Conservation (phyloP, 2,113 vertebrate species). For the Malurus alboscapulatus region DNA sequence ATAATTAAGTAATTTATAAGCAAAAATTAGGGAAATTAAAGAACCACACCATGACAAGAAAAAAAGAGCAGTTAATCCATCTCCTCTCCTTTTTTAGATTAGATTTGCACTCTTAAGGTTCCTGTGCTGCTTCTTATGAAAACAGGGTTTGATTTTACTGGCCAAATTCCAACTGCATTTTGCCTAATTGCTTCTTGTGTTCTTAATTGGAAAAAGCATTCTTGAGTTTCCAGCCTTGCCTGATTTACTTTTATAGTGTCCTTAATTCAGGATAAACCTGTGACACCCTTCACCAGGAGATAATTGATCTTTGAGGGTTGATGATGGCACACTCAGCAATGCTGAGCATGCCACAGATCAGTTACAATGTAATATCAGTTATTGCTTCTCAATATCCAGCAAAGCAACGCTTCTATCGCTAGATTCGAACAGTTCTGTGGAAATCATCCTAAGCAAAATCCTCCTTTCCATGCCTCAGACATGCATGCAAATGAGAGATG, state of each 20-base stretch:
- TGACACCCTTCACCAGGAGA: background rate
- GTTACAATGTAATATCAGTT: background rate
- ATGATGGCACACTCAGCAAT: rapidly evolving
- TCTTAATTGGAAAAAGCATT: constrained; percentile 30
- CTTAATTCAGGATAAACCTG: background rate
- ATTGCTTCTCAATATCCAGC: background rate
- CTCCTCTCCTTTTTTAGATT: background rate
- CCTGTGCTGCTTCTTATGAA: background rate
- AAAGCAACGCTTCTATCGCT: background rate
- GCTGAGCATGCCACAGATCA: background rate
- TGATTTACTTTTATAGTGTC: background rate
- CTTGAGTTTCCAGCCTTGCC: background rate
- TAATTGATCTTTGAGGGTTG: background rate
- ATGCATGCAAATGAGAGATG: background rate
- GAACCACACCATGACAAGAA: background rate
- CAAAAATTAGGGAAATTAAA: background rate
- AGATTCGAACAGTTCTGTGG: background rate
- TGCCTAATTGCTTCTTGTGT: constrained; percentile 26
- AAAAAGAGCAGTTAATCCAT: constrained; percentile 20
- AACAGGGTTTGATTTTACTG: background rate
- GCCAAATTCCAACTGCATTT: constrained; percentile 38
- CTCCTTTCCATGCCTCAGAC: background rate
- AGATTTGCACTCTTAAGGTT: background rate
- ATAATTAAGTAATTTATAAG: constrained; percentile 42
- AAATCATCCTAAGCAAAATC: background rate